Conservation (phyloP, 1,140 invertebrate species). For the Leptopilina boulardi region DNA sequence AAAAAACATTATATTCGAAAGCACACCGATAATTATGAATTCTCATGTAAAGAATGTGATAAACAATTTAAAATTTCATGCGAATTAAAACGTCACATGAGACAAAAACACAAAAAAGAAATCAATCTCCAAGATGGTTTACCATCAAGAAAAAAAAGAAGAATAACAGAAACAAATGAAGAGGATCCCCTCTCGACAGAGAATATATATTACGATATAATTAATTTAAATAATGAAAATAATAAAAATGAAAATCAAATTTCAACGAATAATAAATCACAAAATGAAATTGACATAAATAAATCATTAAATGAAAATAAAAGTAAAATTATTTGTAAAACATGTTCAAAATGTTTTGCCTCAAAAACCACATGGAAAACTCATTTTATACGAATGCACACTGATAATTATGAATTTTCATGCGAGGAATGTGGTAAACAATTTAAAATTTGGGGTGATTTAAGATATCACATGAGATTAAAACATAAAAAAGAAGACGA, state of each 20-base stretch:
- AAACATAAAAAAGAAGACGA: background rate
- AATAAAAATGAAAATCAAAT: too few species aligned
- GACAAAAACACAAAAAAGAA: constrained; percentile 31
- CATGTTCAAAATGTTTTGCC: background rate
- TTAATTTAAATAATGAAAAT: too few species aligned
- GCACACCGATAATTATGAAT: constrained; percentile 61
- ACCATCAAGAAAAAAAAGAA: too few species aligned
- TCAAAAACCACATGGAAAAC: background rate
- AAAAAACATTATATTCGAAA: constrained; percentile 54
- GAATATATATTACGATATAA: too few species aligned
- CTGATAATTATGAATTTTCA: background rate
- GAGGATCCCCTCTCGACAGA: too few species aligned
- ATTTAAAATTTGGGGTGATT: background rate
- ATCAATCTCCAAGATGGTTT: too few species aligned
- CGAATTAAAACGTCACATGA: constrained; percentile 54
- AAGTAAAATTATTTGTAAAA: background rate
- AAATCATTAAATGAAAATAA: background rate
- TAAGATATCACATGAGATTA: background rate
- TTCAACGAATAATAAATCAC: background rate
- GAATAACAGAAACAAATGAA: too few species aligned
- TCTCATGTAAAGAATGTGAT: constrained; percentile 66
- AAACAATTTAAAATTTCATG: constrained; percentile 69
- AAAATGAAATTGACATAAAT: background rate
- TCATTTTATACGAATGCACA: constrained; percentile 17
- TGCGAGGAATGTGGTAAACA: constrained; percentile 11